These are phyloP conservation scores for Thera britannica DNA, from an alignment of 2,888 invertebrate species.

Conservation along the genomic window DNA sequence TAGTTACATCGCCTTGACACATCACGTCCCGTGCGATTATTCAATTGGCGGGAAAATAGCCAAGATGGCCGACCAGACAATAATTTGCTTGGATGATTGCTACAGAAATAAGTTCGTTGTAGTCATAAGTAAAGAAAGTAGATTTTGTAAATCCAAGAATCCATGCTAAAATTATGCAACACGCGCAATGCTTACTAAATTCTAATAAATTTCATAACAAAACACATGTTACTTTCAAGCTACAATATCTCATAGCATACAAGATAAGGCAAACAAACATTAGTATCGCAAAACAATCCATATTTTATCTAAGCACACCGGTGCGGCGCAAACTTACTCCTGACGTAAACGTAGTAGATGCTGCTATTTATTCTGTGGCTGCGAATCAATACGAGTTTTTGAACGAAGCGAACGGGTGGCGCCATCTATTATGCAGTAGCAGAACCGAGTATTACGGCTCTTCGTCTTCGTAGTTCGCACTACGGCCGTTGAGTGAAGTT, in stretches of 20 bases:
- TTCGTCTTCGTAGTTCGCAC: slow-evolving; percentile 28
- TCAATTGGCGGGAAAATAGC: slow-evolving; percentile 72
- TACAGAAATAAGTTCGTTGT: not conserved
- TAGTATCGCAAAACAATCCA: slow-evolving; percentile 66
- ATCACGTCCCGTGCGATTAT: slow-evolving; percentile 70
- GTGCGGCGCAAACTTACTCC: slow-evolving; percentile 48
- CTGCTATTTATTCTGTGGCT: slow-evolving; percentile 22
- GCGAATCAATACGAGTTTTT: slow-evolving; percentile 29
- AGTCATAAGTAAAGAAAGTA: no score
- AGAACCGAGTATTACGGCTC: slow-evolving; percentile 20
- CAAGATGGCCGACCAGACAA: slow-evolving; percentile 64
- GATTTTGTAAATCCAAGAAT: not conserved
- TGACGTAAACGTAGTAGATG: slow-evolving; percentile 45
- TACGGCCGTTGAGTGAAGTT: slow-evolving; percentile 24
- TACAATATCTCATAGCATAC: slow-evolving; percentile 47
- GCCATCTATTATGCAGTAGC: slow-evolving; percentile 46
- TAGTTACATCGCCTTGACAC: slow-evolving; percentile 69
- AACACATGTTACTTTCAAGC: slow-evolving; percentile 42
- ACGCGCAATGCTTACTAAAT: slow-evolving; percentile 19
- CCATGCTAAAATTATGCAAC: not conserved
- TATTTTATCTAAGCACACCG: slow-evolving; percentile 61
- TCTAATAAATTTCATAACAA: slow-evolving; percentile 26
- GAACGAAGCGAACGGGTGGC: slow-evolving; percentile 30
- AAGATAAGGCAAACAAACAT: slow-evolving; percentile 61
- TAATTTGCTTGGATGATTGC: not conserved